These are phyloP conservation scores for Pagetopsis macropterus DNA, from an alignment of 2,797 vertebrate species.

Conservation along the genomic window DNA sequence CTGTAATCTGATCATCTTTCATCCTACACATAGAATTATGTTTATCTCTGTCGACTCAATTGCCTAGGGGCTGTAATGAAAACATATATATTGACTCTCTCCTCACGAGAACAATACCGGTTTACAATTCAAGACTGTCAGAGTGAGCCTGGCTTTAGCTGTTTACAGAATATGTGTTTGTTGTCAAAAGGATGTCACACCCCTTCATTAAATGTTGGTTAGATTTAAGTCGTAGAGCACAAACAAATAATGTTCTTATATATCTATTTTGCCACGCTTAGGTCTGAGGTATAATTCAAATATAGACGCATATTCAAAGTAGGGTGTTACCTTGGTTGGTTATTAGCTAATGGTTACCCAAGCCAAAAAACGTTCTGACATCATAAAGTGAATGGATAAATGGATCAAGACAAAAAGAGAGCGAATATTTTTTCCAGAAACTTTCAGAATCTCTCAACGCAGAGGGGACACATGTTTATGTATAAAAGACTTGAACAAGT, in stretches of 20 bases:
- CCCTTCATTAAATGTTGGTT: constrained; percentile 9
- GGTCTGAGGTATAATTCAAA: neutral
- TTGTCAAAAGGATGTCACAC: constrained; percentile 8
- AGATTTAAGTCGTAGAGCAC: neutral
- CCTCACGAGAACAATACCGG: constrained; percentile 16
- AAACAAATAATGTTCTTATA: neutral
- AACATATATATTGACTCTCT: constrained; percentile 18
- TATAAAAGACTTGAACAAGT: too few species aligned
- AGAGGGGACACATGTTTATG: too few species aligned
- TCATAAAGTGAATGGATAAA: too few species aligned
- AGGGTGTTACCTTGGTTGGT: too few species aligned
- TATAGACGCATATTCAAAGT: neutral
- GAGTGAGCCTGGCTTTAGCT: neutral
- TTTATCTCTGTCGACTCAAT: constrained; percentile 23
- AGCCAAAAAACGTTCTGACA: too few species aligned
- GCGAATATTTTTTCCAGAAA: too few species aligned
- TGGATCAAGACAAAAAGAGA: too few species aligned
- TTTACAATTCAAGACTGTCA: constrained; percentile 13
- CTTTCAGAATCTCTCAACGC: too few species aligned
- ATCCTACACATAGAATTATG: constrained; percentile 30
- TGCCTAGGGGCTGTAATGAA: constrained; percentile 10
- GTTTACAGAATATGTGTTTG: neutral
- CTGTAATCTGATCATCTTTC: constrained; percentile 33
- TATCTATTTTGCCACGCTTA: neutral
- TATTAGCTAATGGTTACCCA: too few species aligned